Evolutionary conservation across 2,888 invertebrate genomes (phyloP), one percentile per base, ranked within the genome.

Genomic region (Orgyia antiqua): DNA sequence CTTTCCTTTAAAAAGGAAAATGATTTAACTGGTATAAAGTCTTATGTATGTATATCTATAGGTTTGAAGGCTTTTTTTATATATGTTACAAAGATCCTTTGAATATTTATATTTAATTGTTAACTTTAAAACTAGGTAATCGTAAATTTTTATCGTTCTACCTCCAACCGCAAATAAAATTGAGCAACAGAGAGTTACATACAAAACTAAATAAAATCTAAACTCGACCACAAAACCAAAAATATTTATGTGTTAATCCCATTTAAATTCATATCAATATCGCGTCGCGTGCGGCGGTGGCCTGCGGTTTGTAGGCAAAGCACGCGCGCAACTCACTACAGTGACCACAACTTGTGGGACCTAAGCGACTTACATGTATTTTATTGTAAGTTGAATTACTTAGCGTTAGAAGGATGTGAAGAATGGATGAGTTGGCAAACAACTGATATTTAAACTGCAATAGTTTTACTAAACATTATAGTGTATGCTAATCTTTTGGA

Each of bases 191-290:
- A n/a, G n/a, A n/a, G n/a, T 15, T 15, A 15, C 13, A 21, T 10
- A 29, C 33, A 13, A 17, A 19, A 4, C 9, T 26, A 13, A 29
- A 33, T 13, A 29, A 31, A 32, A 24, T 12, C 29, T 6, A 13
- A 36, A 36, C 20, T 17, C 25, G 33, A 42, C 34, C 42, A 51
- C 39, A 47, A 33, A 42, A 28, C 18, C 13, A 24, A 27, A 33
- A 33, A 35, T 20, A 19, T 29, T 10, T 12, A 28, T 31, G n/a
- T 20, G 57, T 68, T 77, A 78, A 73, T 77, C 72, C 68, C 68
- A 72, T 82, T 82, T 74, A 72, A 72, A 82, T 80, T 79, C 82
- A 78, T 69, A 74, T 71, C 69, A 68, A 70, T 72, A 65, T 54
- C 42, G 63, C 47, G 51, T 70, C 75, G 75, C 78, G 80, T 77